A percentile compares a stretch with the other conserved stretches of the same genome.
Conservation (phyloP, 2,113 vertebrate genomes). For the Anhinga rufa region DNA sequence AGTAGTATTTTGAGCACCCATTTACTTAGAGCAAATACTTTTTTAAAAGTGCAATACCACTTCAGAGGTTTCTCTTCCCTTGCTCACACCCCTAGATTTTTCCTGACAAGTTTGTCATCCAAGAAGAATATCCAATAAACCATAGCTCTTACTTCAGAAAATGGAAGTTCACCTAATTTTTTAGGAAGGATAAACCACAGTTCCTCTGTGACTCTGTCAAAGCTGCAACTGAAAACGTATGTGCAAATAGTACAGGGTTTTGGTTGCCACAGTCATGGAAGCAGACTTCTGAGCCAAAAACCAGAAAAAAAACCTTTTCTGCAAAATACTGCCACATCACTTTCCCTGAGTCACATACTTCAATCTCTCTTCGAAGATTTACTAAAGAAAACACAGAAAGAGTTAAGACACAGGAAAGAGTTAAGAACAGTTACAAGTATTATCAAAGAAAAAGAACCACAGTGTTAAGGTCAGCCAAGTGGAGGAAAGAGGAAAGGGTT, state of each 20-base stretch:
- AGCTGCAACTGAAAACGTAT: neutral
- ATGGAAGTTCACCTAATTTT: neutral
- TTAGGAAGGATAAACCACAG: neutral
- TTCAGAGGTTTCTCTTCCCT: neutral
- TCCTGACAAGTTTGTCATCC: neutral
- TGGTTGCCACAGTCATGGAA: neutral
- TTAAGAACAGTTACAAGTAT: neutral
- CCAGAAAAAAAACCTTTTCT: neutral
- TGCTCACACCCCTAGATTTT: neutral
- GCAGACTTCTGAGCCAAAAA: neutral
- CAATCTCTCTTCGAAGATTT: neutral
- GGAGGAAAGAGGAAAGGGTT: neutral
- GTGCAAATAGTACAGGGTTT: neutral
- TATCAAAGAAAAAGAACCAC: neutral
- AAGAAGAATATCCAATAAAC: neutral
- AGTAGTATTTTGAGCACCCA: neutral
- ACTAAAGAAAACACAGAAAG: neutral
- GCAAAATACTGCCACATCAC: neutral
- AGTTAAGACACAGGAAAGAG: neutral
- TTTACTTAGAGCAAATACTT: neutral
- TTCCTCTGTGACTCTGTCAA: neutral
- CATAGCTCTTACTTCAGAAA: neutral
- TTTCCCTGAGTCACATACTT: neutral
- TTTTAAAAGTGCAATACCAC: neutral
- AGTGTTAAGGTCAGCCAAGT: fast-evolving